Conservation (phyloP, 2,797 vertebrate species). For the Poecilia velifera region DNA sequence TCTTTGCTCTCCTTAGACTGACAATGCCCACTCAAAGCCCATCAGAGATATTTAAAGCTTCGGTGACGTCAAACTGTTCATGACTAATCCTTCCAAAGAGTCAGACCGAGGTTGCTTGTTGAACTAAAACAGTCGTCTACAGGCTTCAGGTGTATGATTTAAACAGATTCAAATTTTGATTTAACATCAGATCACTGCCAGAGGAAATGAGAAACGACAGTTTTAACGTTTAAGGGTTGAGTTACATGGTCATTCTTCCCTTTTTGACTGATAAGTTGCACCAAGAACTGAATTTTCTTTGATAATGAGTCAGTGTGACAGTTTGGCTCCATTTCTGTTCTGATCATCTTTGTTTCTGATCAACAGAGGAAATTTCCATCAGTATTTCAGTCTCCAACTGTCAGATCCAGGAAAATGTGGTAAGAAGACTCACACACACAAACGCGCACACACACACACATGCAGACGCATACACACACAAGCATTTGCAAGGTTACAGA, state of each 20-base stretch:
- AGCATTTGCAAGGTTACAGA: background rate
- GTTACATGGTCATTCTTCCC: background rate
- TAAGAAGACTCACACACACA: conserved; percentile 72
- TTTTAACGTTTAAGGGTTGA: background rate
- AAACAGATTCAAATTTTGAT: background rate
- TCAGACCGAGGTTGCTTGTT: background rate
- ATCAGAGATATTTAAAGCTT: conserved; percentile 54
- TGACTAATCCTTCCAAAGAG: conserved; percentile 47
- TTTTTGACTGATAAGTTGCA: background rate
- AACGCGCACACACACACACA: background rate
- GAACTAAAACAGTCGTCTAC: background rate
- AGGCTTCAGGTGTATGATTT: background rate
- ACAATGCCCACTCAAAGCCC: conserved; percentile 36
- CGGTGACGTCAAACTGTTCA: conserved; percentile 51
- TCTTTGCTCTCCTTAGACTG: conserved; percentile 29
- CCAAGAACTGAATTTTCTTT: background rate
- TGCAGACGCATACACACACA: background rate
- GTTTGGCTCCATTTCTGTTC: background rate
- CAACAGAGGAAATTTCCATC: conserved; percentile 90
- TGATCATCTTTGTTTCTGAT: conserved; percentile 59
- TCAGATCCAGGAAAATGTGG: conserved; percentile 98
- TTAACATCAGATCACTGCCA: background rate
- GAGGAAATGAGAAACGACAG: background rate
- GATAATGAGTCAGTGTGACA: background rate
- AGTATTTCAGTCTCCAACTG: conserved; percentile 98